Evolutionary conservation across 2,888 invertebrate genomes (phyloP), one percentile per base, ranked within the genome.

Genomic region (Ypsolopha scabrella): DNA sequence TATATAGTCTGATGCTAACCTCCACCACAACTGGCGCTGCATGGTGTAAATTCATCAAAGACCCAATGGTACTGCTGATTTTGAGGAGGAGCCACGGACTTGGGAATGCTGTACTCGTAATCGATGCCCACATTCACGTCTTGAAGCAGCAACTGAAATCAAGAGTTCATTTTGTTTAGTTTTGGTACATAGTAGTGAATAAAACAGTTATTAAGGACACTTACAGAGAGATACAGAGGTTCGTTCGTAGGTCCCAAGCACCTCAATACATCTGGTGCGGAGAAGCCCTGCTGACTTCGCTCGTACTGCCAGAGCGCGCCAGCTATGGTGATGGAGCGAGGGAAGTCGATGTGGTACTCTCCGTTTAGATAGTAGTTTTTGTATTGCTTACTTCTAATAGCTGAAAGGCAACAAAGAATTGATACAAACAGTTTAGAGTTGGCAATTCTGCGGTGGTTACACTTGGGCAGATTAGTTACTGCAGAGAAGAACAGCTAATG

Each of bases 281-380:
- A 90, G 66, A 94, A 92, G 2, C 93, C 94, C 70, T 92, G 91
- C 13, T 93, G 93, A 60, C 90, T 91, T 57, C 97, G 88, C 61
- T 95, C 93, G 72, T 99, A 99, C 68, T 93, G 91, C 90, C 98
- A 98, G 64, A 91, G 90, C 6, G 93, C 91, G 9, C 96, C 96
- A 0, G 94, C 94, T 65, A 96, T 95, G 53, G 87, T 81, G 64
- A 94, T 81, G 37, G 91, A 90, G 51, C 93, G 89, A 0, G 97
- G 96, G 71, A 95, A 95, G 80, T 97, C 95, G 67, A 99, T 96
- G 68, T 94, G 91, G 92, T 96, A 97, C 72, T 97, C 93, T 1
- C 98, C 98, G 76, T 99, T 99, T 50, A 99, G 85, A 70, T 96
- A 96, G 73, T 94, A 99, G 61, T 93, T 89, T 4, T 94, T 94